Base-by-base conservation (phyloP, 2,888 invertebrate genomes). In the Nysson spinosus region DNA sequence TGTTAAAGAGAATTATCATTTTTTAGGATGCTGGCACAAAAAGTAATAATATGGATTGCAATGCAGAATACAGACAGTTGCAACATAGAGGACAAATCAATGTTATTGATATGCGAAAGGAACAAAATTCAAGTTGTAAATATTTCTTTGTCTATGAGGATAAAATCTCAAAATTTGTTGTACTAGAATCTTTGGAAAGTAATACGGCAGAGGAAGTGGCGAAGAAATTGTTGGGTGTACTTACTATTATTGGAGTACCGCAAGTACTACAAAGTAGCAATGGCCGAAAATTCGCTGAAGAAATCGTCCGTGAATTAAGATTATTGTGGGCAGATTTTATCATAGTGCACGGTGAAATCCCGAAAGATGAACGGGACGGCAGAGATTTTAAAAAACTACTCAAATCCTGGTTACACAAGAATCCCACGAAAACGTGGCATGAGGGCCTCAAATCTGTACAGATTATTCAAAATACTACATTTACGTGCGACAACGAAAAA, bases 241-340 rank as follows among this genome's bases (percentile, higher is more conserved):
- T 83, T 9, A 69, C 78, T 14, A 83, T 80, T 9, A 81, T 84
- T 40, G 84, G 84, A 14, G 77, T 74, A 5, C 83, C 83, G 2
- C 61, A 62, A 28, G 75, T 84, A 22, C 52, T 84, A 19, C 83
- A 83, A 47, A 83, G 83, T 30, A 67, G 57, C 14, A 83, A 82
- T 20, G 82, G 81, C 16, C 66, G 75, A 5, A 64, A 66, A 17
- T 80, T 81, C 52, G 78, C 77, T 0, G 70, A 80, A 22, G 65
- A 78, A 69, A 69, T 84, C 24, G 79, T 83, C 1, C 50, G 63
- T 1, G 75, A 81, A 11, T 63, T 84, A 30, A 69, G 75, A 6
- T 34, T 16, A 0, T 20, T 81, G 3, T 77, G 81, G 72, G 49
- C 73, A 17, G 75, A 77, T 57, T 74, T 80, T 9, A 32, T 68